Conservation (phyloP, 2,797 vertebrate species). For the Darevskia nairensis region DNA sequence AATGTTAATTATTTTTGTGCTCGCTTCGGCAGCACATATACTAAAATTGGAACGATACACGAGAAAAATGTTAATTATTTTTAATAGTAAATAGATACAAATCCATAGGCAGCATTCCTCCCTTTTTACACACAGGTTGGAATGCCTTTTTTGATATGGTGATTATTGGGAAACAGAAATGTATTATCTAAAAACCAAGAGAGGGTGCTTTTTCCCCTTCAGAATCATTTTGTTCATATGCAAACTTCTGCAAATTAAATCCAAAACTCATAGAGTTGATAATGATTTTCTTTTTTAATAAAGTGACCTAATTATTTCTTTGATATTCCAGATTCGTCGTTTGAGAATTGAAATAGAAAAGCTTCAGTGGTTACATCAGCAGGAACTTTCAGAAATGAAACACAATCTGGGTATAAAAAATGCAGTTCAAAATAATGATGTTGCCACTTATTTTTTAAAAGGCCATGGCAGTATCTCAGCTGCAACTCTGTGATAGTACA, state of each 20-base stretch:
- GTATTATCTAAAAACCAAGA: neutral
- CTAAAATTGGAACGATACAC: too few relatives aligned
- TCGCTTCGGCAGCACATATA: too few relatives aligned
- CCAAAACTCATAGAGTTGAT: neutral
- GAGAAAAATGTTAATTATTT: neutral
- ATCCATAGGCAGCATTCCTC: neutral
- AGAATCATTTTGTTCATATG: neutral
- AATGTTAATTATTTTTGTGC: neutral
- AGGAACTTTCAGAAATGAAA: slow-evolving; percentile 97
- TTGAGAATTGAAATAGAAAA: slow-evolving; percentile 98
- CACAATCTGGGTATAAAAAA: slow-evolving; percentile 90
- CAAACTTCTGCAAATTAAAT: neutral
- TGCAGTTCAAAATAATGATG: neutral
- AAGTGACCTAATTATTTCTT: slow-evolving; percentile 10
- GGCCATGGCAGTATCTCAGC: neutral
- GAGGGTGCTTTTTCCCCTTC: neutral
- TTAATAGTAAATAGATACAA: neutral
- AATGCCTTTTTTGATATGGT: neutral
- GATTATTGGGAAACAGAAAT: neutral
- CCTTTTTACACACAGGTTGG: neutral
- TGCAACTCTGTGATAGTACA: neutral
- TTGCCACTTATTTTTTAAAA: slow-evolving; percentile 17
- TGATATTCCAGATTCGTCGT: slow-evolving; percentile 87
- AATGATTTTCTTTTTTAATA: neutral
- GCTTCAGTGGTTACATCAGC: slow-evolving; percentile 97